Evolutionary conservation across 2,888 invertebrate species (phyloP), one percentile per base, ranked within the genome.

Genomic region (Leptopilina drosophilae): DNA sequence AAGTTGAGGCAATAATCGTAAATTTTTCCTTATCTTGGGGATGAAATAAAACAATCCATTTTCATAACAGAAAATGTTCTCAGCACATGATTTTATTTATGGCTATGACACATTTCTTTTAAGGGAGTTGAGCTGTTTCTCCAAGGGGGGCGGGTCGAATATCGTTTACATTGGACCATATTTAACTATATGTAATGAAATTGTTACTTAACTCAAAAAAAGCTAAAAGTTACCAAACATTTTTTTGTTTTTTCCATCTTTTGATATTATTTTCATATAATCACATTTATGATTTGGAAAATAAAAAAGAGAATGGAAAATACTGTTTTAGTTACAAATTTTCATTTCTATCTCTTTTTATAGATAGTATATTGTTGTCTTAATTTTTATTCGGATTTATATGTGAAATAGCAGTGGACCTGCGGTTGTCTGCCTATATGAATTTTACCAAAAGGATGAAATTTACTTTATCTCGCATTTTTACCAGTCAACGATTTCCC

Each of bases 401-500:
- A 7, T 59, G n/a, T 59, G n/a, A n/a, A 26, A 14, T 6, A 14
- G 14, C 33, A 33, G 4, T 33, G 33, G 33, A 33, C 3, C 3
- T 33, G 33, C 33, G 2, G 0, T 5, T 33, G 33, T 53, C 12
- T 12, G 15, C 1, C 26, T 26, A 33, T 26, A 33, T 20, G 20
- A 56, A 8, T 33, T 73, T 9, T n/a, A 14, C 49, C 0, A 12
- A 20, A 49, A 49, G 20, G 49, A 15, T 20, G 12, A 20, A 69
- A 73, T 56, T 49, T 73, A n/a, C 73, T 14, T 56, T 12, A 9
- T 9, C 5, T 14, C 49, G 12, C 46, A 59, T 62, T 79, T 79
- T 83, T 83, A 85, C 81, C 85, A 76, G 78, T 77, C 42, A 53
- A 64, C 77, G 84, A 81, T 83, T 80, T 78, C 85, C 83, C 46